Percentiles rank a stretch among this genome's conserved stretches.
Conservation (phyloP, 1,140 invertebrate species). For the Scaptodrosophila lebanonensis region DNA sequence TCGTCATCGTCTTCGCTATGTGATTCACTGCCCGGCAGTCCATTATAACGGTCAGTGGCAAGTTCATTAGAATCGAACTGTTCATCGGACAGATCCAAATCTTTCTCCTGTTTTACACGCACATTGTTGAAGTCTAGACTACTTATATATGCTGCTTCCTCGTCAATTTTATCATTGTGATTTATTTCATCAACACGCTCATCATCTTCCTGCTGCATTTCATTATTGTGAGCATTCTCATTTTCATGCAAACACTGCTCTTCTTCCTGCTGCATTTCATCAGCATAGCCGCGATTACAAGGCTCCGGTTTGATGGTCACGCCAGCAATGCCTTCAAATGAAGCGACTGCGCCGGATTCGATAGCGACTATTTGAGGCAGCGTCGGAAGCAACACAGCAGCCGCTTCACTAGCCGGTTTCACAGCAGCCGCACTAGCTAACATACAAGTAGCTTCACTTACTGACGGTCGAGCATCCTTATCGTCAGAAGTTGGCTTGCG, state of each 20-base stretch:
- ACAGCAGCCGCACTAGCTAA: too few relatives aligned
- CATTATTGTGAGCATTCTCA: background rate
- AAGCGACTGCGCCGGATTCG: slow-evolving; percentile 36
- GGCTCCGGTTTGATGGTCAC: slow-evolving; percentile 63
- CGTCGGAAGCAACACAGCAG: too few relatives aligned
- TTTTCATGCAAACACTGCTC: background rate
- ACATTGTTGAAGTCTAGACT: slow-evolving; percentile 56
- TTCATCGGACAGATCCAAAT: slow-evolving; percentile 48
- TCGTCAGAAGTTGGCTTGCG: background rate
- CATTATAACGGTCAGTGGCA: slow-evolving; percentile 30
- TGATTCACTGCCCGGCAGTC: slow-evolving; percentile 5
- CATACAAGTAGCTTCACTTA: too few relatives aligned
- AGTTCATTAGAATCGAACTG: slow-evolving; percentile 21
- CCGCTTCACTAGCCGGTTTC: too few relatives aligned
- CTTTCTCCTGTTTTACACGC: slow-evolving; percentile 61
- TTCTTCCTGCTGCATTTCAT: slow-evolving; percentile 26
- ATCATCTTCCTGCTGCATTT: background rate
- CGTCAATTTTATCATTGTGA: slow-evolving; percentile 46
- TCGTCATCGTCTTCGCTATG: slow-evolving; percentile 36
- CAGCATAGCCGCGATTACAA: slow-evolving; percentile 43
- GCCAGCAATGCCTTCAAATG: slow-evolving; percentile 17
- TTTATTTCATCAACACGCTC: slow-evolving; percentile 28
- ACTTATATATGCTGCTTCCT: slow-evolving; percentile 51
- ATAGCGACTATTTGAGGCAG: slow-evolving; percentile 56
- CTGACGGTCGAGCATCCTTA: too few relatives aligned